phyloP scores from a whole-genome alignment of 64 coral and sea anemone genomes.

The Actinia equina region DNA sequence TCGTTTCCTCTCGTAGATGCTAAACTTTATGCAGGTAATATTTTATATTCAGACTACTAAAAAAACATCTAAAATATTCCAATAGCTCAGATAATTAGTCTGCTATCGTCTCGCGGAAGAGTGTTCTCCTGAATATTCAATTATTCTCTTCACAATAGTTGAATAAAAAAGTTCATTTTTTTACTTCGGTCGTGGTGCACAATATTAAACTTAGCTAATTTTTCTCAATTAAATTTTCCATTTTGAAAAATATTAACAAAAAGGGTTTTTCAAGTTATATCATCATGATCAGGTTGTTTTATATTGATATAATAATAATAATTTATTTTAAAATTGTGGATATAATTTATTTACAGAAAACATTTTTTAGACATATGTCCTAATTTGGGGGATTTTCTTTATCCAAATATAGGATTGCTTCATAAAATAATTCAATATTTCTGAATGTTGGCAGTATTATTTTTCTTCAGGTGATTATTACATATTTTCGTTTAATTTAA shows the following conservation, averaged over 20 bases:
- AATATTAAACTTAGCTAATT: neutral
- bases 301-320: too few relatives aligned
- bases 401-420: too few relatives aligned
- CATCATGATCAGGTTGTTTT: too few relatives aligned
- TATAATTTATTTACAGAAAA: too few relatives aligned
- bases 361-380: too few relatives aligned
- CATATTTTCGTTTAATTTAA: neutral
- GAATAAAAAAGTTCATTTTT: neutral
- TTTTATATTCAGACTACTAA: neutral
- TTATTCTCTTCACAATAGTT: neutral
- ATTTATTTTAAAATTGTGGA: too few relatives aligned
- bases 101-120: too few relatives aligned
- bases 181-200: neutral
- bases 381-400: too few relatives aligned
- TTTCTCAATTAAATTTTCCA: neutral
- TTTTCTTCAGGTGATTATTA: too few relatives aligned
- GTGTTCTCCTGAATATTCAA: neutral
- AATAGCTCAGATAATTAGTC: neutral
- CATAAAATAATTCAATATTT: neutral
- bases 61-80: neutral
- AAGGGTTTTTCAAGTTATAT: too few relatives aligned
- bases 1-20: slow-evolving; percentile 73
- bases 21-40: slow-evolving; percentile 71
- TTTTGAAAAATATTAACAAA: neutral
- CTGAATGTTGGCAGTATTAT: neutral